phyloP scores from a whole-genome alignment of 2,888 invertebrate species.

The Dasypogon diadema region DNA sequence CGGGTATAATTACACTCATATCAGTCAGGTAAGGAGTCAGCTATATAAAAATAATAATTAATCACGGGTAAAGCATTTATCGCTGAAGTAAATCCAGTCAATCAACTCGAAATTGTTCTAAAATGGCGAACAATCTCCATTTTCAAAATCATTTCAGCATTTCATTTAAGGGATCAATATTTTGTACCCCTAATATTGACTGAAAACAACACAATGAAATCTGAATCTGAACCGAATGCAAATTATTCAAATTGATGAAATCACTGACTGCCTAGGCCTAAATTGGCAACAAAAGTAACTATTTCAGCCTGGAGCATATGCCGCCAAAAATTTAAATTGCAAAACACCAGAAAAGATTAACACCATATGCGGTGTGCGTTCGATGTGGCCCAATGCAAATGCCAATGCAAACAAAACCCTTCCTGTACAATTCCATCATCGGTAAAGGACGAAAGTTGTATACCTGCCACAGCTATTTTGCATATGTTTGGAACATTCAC shows the following conservation, averaged over 20 bases:
- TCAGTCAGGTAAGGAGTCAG: no score
- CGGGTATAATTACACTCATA: no score
- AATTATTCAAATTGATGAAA: conserved; percentile 39
- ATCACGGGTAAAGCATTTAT: no score
- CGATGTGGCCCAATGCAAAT: conserved; percentile 24
- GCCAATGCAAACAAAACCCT: conserved; percentile 28
- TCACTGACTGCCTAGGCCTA: not conserved
- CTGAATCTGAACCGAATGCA: not conserved
- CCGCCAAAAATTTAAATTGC: conserved; percentile 46
- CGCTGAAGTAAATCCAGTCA: no score
- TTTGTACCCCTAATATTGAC: no score
- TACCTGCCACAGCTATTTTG: conserved; percentile 45
- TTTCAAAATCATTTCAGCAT: no score
- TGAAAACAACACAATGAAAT: no score
- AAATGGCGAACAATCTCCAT: no score
- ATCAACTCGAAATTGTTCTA: no score
- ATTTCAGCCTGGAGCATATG: conserved; percentile 14
- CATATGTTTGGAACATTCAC: conserved; percentile 40
- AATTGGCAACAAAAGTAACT: conserved; percentile 35
- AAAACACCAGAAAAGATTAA: conserved; percentile 37
- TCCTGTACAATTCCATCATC: conserved; percentile 1
- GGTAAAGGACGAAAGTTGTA: conserved; percentile 16
- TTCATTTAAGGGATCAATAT: no score
- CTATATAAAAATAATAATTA: no score
- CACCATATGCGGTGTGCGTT: conserved; percentile 27